These are phyloP conservation scores for Chiroxiphia lanceolata DNA, from an alignment of 2,797 vertebrate genomes.

Conservation along the genomic window DNA sequence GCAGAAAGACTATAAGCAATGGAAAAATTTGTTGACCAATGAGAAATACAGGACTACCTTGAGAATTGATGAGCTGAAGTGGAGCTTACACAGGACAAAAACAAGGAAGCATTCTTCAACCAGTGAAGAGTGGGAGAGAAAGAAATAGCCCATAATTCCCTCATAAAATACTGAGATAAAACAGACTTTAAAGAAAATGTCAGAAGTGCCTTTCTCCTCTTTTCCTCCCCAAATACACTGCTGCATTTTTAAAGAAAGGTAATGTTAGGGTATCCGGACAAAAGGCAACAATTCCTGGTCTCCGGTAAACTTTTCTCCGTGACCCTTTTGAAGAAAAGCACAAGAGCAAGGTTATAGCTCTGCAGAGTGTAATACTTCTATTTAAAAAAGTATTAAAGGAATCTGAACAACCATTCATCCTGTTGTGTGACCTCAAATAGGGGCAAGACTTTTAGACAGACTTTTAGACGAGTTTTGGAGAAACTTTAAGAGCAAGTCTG, in stretches of 20 bases:
- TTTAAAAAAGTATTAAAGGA: neutral
- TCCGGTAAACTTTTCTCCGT: neutral
- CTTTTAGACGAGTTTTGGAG: neutral
- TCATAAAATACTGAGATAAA: neutral
- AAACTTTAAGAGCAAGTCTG: neutral
- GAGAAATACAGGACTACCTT: neutral
- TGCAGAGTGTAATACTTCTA: neutral
- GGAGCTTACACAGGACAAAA: neutral
- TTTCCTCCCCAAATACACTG: neutral
- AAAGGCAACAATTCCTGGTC: neutral
- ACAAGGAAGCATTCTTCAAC: neutral
- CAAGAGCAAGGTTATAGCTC: neutral
- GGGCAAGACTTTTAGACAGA: neutral
- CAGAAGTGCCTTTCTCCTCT: neutral
- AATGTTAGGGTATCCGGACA: neutral
- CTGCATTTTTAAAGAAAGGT: neutral
- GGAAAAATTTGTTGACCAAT: neutral
- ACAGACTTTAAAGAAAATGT: neutral
- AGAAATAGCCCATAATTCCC: neutral
- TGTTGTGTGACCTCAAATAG: neutral
- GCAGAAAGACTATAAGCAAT: neutral
- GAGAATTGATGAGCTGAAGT: neutral
- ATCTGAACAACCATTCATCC: neutral
- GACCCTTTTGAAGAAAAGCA: neutral
- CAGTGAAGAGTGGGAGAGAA: neutral